phyloP scores from a whole-genome alignment of 2,888 invertebrate genomes.

The Leptinotarsa peninsularis region DNA sequence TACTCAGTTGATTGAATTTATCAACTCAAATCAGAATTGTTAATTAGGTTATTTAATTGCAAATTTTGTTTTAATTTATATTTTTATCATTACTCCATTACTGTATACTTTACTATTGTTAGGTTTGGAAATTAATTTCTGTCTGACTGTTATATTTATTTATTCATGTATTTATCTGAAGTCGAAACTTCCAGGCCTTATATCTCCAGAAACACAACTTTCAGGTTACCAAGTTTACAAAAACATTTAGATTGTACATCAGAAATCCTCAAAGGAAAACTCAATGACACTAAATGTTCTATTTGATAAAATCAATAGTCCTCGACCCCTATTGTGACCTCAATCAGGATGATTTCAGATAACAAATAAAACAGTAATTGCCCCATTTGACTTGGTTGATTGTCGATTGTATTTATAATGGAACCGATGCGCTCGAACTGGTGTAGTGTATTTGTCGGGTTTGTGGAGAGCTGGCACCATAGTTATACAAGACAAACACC shows the following conservation, averaged over 20 bases:
- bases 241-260: background rate
- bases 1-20: no score
- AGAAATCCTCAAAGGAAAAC: background rate
- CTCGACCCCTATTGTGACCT: slow-evolving; percentile 8
- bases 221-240: no score
- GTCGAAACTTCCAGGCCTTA: no score
- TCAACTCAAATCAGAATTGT: no score
- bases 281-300: background rate
- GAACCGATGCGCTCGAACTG: background rate
- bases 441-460: background rate
- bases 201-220: no score
- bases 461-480: background rate
- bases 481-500: background rate
- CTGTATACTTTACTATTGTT: no score
- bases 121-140: no score
- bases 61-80: no score
- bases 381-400: slow-evolving; percentile 13
- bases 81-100: no score
- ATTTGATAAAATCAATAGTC: background rate
- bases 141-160: no score
- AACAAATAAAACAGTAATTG: slow-evolving; percentile 12
- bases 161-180: no score
- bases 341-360: slow-evolving; percentile 11
- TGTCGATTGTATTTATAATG: slow-evolving; percentile 6
- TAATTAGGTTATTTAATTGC: no score